Conservation (phyloP, 2,797 vertebrate genomes). For the Phalloptychus januarius region DNA sequence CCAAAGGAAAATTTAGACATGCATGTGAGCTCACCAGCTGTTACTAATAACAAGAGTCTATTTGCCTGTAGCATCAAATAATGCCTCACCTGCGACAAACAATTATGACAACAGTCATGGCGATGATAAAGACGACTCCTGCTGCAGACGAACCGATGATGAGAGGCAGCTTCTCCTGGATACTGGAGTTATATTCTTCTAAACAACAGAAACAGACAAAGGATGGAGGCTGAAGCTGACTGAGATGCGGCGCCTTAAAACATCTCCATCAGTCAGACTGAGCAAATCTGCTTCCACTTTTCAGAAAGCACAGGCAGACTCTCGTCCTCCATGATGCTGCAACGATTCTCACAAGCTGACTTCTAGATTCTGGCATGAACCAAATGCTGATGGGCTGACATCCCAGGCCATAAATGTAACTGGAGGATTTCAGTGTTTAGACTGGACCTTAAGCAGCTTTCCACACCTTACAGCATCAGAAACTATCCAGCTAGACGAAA, state of each 20-base stretch:
- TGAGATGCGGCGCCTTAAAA: background rate
- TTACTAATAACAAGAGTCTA: background rate
- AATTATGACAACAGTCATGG: slow-evolving; percentile 87
- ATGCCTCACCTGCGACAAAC: slow-evolving; percentile 89
- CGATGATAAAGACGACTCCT: slow-evolving; percentile 91
- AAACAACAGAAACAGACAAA: slow-evolving; percentile 17
- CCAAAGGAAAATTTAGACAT: background rate
- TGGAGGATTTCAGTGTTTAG: background rate
- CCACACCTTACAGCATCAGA: background rate
- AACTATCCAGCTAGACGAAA: background rate
- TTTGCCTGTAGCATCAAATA: background rate
- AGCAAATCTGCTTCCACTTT: too few species aligned
- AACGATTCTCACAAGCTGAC: background rate
- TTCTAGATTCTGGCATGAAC: background rate
- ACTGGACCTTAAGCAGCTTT: background rate
- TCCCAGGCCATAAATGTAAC: too few species aligned
- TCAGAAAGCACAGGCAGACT: background rate
- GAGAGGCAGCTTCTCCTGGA: slow-evolving; percentile 95
- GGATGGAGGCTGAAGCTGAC: background rate
- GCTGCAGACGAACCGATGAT: slow-evolving; percentile 93
- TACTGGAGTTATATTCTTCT: slow-evolving; percentile 94
- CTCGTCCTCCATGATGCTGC: background rate
- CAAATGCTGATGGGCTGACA: background rate
- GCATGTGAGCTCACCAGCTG: background rate
- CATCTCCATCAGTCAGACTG: too few species aligned